Conservation (phyloP, 2,797 vertebrate genomes). For the Gymnopithys bicolor region DNA sequence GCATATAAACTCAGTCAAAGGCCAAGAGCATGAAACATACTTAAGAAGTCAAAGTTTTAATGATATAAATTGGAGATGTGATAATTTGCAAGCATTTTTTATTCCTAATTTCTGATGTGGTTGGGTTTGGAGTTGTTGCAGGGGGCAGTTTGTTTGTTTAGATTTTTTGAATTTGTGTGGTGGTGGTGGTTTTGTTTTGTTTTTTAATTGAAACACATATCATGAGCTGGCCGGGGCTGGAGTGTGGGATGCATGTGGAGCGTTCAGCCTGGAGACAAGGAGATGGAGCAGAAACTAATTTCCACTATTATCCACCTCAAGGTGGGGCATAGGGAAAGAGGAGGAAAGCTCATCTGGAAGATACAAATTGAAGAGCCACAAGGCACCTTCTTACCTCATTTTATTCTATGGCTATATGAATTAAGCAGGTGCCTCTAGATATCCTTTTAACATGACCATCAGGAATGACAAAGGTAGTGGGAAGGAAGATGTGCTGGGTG, state of each 20-base stretch:
- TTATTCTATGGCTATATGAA: not conserved
- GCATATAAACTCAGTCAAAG: not conserved
- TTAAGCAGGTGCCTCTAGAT: not conserved
- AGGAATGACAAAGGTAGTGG: not conserved
- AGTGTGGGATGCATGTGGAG: not conserved
- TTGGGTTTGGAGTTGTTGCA: not conserved
- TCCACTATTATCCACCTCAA: not conserved
- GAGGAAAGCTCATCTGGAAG: not conserved
- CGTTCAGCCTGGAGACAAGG: not conserved
- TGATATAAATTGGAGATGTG: not conserved
- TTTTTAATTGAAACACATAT: not conserved
- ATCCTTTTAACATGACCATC: not conserved
- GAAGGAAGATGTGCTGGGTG: not conserved
- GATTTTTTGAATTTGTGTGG: not conserved
- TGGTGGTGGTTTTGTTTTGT: rapidly evolving
- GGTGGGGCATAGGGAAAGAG: not conserved
- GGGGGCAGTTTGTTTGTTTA: not conserved
- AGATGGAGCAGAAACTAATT: not conserved
- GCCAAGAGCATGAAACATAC: not conserved
- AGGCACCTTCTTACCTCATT: not conserved
- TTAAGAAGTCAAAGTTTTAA: not conserved
- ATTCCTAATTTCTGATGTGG: not conserved
- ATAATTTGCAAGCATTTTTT: not conserved
- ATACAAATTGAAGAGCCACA: not conserved
- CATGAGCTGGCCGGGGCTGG: not conserved